Evolutionary conservation across 2,797 vertebrate species (phyloP), one percentile per base, ranked within the genome.

Genomic region (Sandelia bainsii): DNA sequence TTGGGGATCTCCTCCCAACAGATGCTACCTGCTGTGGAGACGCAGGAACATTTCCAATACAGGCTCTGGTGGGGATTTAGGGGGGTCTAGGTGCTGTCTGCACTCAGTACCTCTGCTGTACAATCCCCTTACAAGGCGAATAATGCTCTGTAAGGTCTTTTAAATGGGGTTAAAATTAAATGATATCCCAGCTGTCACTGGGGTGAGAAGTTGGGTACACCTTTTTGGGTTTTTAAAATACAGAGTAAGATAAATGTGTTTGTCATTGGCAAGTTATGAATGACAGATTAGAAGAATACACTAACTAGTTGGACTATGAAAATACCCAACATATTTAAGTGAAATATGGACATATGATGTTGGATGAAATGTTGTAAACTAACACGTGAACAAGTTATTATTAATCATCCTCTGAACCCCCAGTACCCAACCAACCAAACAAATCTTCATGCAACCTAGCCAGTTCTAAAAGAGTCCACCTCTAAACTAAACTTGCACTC

Each of bases 1-100:
- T 80, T 84, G 87, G 69, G 82, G 80, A 77, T 83, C 76, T 84
- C 67, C 68, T 79, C 73, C 77, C 62, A 60, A 64, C 82, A 89
- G 87, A 88, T 84, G 82, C 75, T 77, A 50, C 78, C 76, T 80
- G 83, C 71, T 86, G 76, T 51, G 68, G 51, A 68, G 66, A 66
- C 23, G 72, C 58, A 71, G 79, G 62, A 74, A 72, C 60, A 56
- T 32, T 72, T 72, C 76, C 76, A 81, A 60, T 56, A 12, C 49
- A 39, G 62, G 4, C 52, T n/a, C 44, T 34, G 29, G 16, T 64
- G 54, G 57, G 48, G 46, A 14, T 44, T 14, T 17, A 14, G 23
- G 59, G 6, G 14, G 27, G 59, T 74, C 54, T 37, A 46, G 57
- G 48, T 39, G 58, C 56, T 34, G 19, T 64, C 37, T 50, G 17